Evolutionary conservation across 2,797 vertebrate species (phyloP).

Genomic region (Tenualosa ilisha): DNA sequence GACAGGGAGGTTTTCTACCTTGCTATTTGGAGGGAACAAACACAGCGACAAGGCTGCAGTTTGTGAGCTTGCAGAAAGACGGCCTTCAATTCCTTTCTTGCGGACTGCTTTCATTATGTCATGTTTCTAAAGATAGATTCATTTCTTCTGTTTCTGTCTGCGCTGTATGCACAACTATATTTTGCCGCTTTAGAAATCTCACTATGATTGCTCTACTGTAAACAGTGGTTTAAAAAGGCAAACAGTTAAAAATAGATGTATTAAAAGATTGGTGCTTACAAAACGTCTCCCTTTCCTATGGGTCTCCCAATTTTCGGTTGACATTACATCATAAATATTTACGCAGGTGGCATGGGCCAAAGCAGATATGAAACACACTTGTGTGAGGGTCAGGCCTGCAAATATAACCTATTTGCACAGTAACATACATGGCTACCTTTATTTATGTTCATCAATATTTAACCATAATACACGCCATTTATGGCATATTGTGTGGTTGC

Average conservation of each 20-base stretch:
- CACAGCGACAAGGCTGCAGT: not conserved
- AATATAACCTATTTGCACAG: not conserved
- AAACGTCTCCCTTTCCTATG: slow-evolving; percentile 27
- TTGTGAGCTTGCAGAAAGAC: not conserved
- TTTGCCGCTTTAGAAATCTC: not conserved
- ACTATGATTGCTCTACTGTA: not conserved
- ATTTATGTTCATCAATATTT: slow-evolving; percentile 36
- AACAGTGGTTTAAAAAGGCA: slow-evolving; percentile 26
- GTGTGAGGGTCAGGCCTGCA: not conserved
- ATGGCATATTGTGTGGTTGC: slow-evolving; percentile 40
- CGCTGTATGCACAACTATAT: not conserved
- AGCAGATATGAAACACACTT: slow-evolving; percentile 41
- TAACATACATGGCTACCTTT: slow-evolving; percentile 52
- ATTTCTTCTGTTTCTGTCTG: not conserved
- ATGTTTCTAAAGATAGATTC: not conserved
- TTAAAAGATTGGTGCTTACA: slow-evolving; percentile 31
- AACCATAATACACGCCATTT: slow-evolving; percentile 31
- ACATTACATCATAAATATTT: slow-evolving; percentile 48
- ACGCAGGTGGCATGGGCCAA: slow-evolving; percentile 23
- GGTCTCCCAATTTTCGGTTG: slow-evolving; percentile 36
- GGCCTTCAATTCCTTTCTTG: not conserved
- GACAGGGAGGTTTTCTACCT: not conserved
- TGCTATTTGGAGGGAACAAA: not conserved
- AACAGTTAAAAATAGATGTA: slow-evolving; percentile 37
- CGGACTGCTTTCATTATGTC: not conserved